Base-by-base conservation (phyloP, 2,113 vertebrate species). In the Clinocottus analis region DNA sequence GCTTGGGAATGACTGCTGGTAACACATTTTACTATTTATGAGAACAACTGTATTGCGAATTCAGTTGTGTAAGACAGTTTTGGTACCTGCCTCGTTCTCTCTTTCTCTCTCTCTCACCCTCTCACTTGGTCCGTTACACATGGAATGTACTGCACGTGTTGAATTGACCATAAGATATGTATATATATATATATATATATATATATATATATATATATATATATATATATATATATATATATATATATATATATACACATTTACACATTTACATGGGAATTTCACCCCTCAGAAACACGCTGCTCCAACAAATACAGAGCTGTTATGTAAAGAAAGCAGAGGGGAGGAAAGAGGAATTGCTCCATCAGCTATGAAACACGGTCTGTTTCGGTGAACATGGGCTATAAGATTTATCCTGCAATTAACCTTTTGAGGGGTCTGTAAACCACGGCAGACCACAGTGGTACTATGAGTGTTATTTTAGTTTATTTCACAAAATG, bases 401-500 rank as follows among this genome's bases (percentile, higher is more conserved):
- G 25, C 25, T 58, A 6, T 71, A 33, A 39, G 29, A 33, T 60
- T 69, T 23, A 55, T 68, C 37, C 27, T 62, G 11, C 35, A 49
- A 5, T 37, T 19, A 51, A 51, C 47, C 29, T 16, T 41, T 19
- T 16, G 17, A 27, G 51, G 23, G 37, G 29, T 14, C 59, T 69
- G 23, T 29, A 56, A 65, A 56, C 37, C 55, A 51, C 69, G 71
- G 67, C 33, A 6, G 47, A 67, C 12, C 72, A 0, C 31, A 64
- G 35, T 71, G 47, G 29, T 75, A 43, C 25, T 31, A 25, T 12
- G 33, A 33, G 17, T 51, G 31, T 43, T 56, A 8, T 19, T 66
- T 66, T 33, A 17, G 37, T 56, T 66, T 45, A 45, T 76, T 19
- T 67, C 9, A 56, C 61, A 45, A 39, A 66, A 59, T 45, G 27